Base-by-base conservation (phyloP, 1,140 invertebrate species). In the Platorchestia sp. region DNA sequence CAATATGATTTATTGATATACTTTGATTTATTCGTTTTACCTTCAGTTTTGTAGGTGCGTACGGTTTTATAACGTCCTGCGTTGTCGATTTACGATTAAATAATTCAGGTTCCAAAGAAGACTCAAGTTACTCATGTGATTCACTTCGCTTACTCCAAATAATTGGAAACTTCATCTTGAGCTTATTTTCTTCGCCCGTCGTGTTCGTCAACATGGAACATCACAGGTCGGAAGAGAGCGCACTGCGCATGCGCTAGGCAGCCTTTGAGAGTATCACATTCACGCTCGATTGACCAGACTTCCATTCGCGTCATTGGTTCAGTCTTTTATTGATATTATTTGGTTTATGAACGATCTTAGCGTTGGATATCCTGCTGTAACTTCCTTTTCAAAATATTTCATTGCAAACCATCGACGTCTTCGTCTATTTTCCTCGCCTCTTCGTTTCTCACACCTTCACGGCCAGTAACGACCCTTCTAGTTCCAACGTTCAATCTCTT, bases 321-420 rank as follows among this genome's bases (percentile, higher is more conserved):
- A 93, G 91, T 93, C 91, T 93, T 93, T 93, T 93, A 93, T 93
- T 93, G 91, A 93, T 93, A 93, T 93, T 93, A 93, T 93, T 93
- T 93, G 43, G 43, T 93, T 93, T 93, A 93, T 93, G 91, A 93
- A n/a, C 36, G 44, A 93, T 93, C 91, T 93, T 93, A 44, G 45
- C 47, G 44, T 93, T 19, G 91, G 91, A 45, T 93, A 93, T 93
- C 36, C 91, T 93, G 91, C 43, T 45, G 22, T 93, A 47, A 47
- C 45, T 93, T 93, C 45, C 91, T 45, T 45, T 40, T 40, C 91
- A 45, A 93, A 93, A 93, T 93, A 93, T 93, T 93, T 22, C 44
- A 44, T 93, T 93, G 45, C 91, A 16, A 45, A n/a, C 43, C 91
- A n/a, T 44, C 45, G 45, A 45, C 40, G 91, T 47, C 36, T 47